phyloP scores from a whole-genome alignment of 2,797 vertebrate species.

The Huso huso region DNA sequence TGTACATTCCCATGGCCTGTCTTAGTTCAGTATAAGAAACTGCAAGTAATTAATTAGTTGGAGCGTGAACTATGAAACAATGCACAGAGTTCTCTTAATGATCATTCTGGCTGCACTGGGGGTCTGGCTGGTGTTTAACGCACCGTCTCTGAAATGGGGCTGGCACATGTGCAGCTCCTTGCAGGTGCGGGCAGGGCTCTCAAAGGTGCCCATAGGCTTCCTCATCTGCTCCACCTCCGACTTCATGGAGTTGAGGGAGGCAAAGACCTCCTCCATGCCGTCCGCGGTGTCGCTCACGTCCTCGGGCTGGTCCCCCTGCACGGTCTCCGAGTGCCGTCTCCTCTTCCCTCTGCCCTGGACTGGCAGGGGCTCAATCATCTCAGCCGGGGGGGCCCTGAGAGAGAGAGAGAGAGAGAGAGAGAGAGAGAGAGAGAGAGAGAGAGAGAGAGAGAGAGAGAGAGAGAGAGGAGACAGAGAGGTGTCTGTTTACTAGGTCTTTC shows the following conservation, averaged over 20 bases:
- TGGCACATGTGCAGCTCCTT: conserved; percentile 77
- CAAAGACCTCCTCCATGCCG: conserved; percentile 84
- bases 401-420: conserved; percentile 11
- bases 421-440: conserved; percentile 10
- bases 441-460: conserved; percentile 13
- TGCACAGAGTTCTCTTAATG: background rate
- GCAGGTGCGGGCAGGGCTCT: conserved; percentile 78
- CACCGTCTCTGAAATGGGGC: conserved; percentile 71
- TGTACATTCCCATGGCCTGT: too few species aligned
- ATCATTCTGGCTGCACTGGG: background rate
- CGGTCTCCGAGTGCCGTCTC: conserved; percentile 35
- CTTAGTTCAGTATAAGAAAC: too few species aligned
- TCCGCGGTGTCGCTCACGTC: conserved; percentile 38
- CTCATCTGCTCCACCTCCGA: conserved; percentile 74
- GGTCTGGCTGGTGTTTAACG: conserved; percentile 17
- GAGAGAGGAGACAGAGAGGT: background rate
- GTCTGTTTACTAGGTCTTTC: too few species aligned
- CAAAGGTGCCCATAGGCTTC: conserved; percentile 69
- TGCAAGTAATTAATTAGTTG: too few species aligned
- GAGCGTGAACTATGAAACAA: too few species aligned
- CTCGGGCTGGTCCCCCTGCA: conserved; percentile 53
- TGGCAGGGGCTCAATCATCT: conserved; percentile 56
- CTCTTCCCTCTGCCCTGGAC: conserved; percentile 52
- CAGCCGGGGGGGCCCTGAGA: conserved; percentile 63
- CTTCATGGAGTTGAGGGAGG: conserved; percentile 76